Evolutionary conservation across 2,888 invertebrate genomes (phyloP).

Genomic region (Heliconius cydno): DNA sequence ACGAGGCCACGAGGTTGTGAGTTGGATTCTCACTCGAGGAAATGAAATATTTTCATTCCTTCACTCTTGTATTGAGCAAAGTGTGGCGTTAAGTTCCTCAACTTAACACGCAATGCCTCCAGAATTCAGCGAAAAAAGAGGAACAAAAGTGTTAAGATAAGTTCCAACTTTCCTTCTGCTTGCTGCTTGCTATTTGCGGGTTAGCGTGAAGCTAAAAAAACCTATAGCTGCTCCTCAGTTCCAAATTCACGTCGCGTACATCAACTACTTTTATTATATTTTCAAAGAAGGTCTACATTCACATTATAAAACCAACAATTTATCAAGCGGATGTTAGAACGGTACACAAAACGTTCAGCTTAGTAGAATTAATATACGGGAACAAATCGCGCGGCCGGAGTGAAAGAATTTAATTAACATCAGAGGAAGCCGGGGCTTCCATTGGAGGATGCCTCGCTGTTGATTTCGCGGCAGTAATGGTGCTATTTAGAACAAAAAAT

Average conservation of each 20-base stretch:
- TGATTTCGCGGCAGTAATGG: slow-evolving; percentile 10
- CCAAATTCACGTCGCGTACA: background rate
- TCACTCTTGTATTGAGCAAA: too few relatives aligned
- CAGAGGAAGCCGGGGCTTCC: slow-evolving; percentile 20
- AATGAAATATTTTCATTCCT: too few relatives aligned
- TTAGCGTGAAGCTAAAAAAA: too few relatives aligned
- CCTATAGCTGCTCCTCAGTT: background rate
- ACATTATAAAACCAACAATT: slow-evolving; percentile 23
- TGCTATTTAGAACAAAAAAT: slow-evolving; percentile 5
- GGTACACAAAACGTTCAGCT: slow-evolving; percentile 26
- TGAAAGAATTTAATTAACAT: slow-evolving; percentile 43
- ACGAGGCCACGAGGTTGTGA: too few relatives aligned
- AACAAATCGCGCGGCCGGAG: slow-evolving; percentile 30
- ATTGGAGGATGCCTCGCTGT: slow-evolving; percentile 8
- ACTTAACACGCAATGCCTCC: too few relatives aligned
- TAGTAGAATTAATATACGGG: slow-evolving; percentile 33
- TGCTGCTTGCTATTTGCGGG: too few relatives aligned
- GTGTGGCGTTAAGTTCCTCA: too few relatives aligned
- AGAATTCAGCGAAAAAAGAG: too few relatives aligned
- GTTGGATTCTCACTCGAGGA: too few relatives aligned
- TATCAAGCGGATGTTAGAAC: slow-evolving; percentile 19
- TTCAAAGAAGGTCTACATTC: background rate
- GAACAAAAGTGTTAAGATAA: too few relatives aligned
- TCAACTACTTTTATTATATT: background rate
- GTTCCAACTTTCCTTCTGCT: too few relatives aligned